Evolutionary conservation across 1,140 invertebrate genomes (phyloP).

Genomic region (Trachymyrmex septentrionalis): DNA sequence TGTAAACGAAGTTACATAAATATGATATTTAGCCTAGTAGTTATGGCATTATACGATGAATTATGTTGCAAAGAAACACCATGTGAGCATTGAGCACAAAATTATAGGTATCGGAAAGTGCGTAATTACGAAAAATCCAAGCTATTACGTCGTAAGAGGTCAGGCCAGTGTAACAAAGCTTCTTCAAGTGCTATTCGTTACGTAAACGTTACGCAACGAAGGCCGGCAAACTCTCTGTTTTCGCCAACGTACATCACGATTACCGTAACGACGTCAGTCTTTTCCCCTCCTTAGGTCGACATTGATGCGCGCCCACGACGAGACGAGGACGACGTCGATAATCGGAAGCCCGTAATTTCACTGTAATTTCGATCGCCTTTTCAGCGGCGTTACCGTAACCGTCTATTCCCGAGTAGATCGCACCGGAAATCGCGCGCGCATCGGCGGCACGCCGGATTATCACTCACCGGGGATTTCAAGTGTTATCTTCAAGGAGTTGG

Average conservation of each 20-base stretch:
- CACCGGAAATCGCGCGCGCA: slow-evolving; percentile 53
- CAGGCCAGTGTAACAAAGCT: not conserved
- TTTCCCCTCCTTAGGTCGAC: not conserved
- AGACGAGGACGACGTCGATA: slow-evolving; percentile 18
- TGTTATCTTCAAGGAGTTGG: slow-evolving; percentile 60
- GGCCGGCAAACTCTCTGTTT: not conserved
- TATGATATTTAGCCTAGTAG: not conserved
- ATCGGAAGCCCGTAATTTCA: slow-evolving; percentile 50
- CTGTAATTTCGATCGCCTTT: slow-evolving; percentile 26
- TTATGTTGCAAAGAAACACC: not conserved
- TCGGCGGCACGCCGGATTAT: slow-evolving; percentile 60
- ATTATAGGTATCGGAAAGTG: not conserved
- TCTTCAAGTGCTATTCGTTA: not conserved
- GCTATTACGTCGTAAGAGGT: not conserved
- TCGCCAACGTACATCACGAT: not conserved
- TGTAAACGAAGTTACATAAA: slow-evolving; percentile 11
- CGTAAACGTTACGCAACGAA: not conserved
- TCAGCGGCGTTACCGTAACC: slow-evolving; percentile 9
- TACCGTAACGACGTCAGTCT: not conserved
- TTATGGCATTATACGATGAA: not conserved
- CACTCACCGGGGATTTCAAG: slow-evolving; percentile 74
- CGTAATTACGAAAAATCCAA: slow-evolving; percentile 18
- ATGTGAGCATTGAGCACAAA: slow-evolving; percentile 23
- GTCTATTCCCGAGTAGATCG: not conserved
- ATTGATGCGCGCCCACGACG: not conserved